Evolutionary conservation across 2,888 invertebrate genomes (phyloP).

Genomic region (Sympetrum striolatum): DNA sequence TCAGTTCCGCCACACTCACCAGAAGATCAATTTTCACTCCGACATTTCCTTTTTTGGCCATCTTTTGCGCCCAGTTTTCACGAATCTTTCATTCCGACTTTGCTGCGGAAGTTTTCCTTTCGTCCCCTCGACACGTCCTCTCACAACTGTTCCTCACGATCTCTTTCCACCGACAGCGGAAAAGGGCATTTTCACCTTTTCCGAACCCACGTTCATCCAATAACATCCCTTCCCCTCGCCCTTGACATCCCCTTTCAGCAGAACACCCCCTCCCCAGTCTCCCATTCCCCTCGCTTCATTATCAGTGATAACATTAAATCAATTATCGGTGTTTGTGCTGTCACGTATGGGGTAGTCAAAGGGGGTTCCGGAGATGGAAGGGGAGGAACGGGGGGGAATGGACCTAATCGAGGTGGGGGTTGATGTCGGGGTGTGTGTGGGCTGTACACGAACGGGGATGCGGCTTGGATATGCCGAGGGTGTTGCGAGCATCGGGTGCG

Average conservation of each 20-base stretch:
- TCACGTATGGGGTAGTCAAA: conserved; percentile 17
- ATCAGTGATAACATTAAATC: conserved; percentile 39
- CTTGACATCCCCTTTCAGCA: not conserved
- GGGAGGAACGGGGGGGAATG: not conserved
- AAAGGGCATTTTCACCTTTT: not conserved
- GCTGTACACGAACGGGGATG: not conserved
- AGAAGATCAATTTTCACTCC: not conserved
- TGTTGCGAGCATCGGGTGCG: not conserved
- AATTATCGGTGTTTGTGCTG: conserved; percentile 33
- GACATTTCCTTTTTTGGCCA: no score
- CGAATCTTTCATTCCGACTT: not conserved
- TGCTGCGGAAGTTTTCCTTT: not conserved
- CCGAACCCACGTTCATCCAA: conserved; percentile 25
- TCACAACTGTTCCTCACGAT: not conserved
- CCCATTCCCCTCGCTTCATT: conserved; percentile 11
- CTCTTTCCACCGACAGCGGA: not conserved
- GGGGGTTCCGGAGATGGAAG: not conserved
- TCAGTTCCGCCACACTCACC: not conserved
- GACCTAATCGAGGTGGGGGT: not conserved
- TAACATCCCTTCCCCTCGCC: not conserved
- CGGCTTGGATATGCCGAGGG: not conserved
- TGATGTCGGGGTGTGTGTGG: no score
- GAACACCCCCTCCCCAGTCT: no score
- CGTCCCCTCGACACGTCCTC: not conserved
- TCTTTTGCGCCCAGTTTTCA: not conserved